Conservation (phyloP, 2,113 vertebrate genomes). For the Cercopithecus mona region DNA sequence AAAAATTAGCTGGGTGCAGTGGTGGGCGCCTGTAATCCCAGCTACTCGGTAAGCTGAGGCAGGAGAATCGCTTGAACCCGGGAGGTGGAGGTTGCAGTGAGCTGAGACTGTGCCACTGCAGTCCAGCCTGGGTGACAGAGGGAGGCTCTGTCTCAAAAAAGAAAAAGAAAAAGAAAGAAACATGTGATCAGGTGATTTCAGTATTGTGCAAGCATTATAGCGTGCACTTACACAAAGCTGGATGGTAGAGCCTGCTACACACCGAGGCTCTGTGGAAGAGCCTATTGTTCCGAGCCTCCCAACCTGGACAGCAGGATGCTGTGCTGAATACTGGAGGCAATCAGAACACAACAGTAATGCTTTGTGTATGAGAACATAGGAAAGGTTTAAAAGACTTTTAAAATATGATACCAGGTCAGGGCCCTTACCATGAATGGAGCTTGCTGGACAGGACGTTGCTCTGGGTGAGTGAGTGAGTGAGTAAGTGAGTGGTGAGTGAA, state of each 20-base stretch:
- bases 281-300: neutral
- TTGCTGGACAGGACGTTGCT: neutral
- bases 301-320: neutral
- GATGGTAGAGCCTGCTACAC: neutral
- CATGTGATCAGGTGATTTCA: neutral
- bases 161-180: no score
- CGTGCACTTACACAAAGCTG: neutral
- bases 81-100: no score
- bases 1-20: no score
- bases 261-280: neutral
- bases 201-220: neutral
- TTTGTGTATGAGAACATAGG: neutral
- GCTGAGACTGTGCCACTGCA: fast-evolving
- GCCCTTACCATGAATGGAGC: neutral
- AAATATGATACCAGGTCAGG: neutral
- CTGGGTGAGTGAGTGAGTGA: neutral
- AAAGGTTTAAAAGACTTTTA: neutral
- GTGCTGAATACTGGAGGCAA: neutral
- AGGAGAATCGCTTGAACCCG: no score
- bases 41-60: no score
- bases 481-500: neutral
- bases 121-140: no score
- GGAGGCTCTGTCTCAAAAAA: no score
- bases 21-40: no score
- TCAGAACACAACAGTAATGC: neutral